phyloP scores from a whole-genome alignment of 2,888 invertebrate genomes.

The Protophormia terraenovae region DNA sequence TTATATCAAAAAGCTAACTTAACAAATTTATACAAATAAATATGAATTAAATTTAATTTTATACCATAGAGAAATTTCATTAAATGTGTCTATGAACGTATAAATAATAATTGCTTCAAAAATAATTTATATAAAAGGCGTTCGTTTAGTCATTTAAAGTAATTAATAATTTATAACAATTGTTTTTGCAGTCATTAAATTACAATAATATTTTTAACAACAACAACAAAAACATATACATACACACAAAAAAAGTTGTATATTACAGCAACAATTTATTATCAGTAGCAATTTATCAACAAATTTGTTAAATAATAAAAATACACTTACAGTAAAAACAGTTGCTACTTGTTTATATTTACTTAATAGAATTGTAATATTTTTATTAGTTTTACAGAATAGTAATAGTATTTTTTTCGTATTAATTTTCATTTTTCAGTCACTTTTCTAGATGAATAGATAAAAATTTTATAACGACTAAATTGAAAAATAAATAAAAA shows the following conservation, averaged over 20 bases:
- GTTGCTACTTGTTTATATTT: neutral
- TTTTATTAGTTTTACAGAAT: neutral
- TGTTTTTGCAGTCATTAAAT: conserved; percentile 55
- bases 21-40: neutral
- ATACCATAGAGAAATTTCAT: neutral
- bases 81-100: neutral
- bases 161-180: conserved; percentile 60
- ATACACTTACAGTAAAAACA: neutral
- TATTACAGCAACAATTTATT: conserved; percentile 32
- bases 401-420: neutral
- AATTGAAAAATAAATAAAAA: conserved; percentile 28
- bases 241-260: neutral
- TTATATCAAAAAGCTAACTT: too few relatives aligned
- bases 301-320: conserved; percentile 28
- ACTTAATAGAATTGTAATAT: neutral
- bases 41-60: conserved; percentile 21
- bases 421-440: neutral
- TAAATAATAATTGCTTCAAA: conserved; percentile 18
- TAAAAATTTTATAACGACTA: conserved; percentile 11
- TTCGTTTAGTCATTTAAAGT: conserved; percentile 54
- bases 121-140: conserved; percentile 45
- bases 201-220: conserved; percentile 25
- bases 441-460: conserved; percentile 15
- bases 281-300: conserved; percentile 46
- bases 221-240: neutral